Evolutionary conservation across 2,888 invertebrate species (phyloP).

Genomic region (Melinaea marsaeus): DNA sequence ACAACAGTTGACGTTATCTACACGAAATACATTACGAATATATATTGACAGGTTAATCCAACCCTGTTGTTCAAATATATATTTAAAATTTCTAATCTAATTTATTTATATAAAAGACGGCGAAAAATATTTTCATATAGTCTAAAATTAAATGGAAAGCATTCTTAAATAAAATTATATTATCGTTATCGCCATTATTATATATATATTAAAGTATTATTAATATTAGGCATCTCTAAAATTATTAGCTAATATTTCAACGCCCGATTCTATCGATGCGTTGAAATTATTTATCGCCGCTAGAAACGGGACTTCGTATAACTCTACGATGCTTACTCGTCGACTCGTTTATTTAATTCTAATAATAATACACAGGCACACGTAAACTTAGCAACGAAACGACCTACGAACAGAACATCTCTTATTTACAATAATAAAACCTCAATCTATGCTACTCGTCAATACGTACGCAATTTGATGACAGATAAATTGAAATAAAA

Average conservation of each 20-base stretch:
- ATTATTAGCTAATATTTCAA: constrained; percentile 7
- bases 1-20: constrained; percentile 7
- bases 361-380: constrained; percentile 59
- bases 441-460: constrained; percentile 61
- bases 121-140: not conserved
- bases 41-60: constrained; percentile 15
- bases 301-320: constrained; percentile 9
- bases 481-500: constrained; percentile 63
- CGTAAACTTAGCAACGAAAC: constrained; percentile 64
- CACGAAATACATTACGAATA: not conserved
- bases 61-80: constrained; percentile 29
- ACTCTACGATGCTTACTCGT: constrained; percentile 41
- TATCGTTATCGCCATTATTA: not conserved
- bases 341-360: constrained; percentile 48
- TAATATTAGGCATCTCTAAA: constrained; percentile 10
- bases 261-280: constrained; percentile 2
- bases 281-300: not conserved
- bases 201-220: not conserved
- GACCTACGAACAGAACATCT: constrained; percentile 59
- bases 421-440: constrained; percentile 62
- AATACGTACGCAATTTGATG: constrained; percentile 63
- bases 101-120: constrained; percentile 5
- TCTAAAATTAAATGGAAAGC: not conserved
- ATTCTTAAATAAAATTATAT: not conserved
- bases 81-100: constrained; percentile 26